These are phyloP conservation scores for Amia ocellicauda DNA, from an alignment of 2,113 vertebrate species.

Conservation along the genomic window DNA sequence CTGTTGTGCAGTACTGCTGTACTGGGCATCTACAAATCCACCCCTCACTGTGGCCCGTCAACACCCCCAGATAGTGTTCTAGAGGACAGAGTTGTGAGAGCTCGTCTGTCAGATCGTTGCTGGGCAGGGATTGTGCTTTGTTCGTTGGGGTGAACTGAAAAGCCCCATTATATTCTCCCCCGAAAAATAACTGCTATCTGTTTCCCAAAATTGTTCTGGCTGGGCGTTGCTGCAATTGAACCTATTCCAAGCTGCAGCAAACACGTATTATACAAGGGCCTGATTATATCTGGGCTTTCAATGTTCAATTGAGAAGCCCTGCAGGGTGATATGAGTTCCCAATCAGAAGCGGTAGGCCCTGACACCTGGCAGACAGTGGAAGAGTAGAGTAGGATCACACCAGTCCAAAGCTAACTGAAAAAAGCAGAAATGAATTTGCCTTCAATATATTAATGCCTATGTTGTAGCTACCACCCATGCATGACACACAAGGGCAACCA, in stretches of 20 bases:
- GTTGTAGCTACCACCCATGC: no score
- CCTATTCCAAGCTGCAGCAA: neutral
- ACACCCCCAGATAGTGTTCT: neutral
- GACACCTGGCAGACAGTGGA: conserved; percentile 3
- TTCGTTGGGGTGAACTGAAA: neutral
- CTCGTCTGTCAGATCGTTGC: neutral
- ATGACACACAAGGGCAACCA: no score
- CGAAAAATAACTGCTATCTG: neutral
- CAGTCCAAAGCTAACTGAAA: no score
- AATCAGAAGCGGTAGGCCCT: neutral
- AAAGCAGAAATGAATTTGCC: no score
- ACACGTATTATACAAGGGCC: neutral
- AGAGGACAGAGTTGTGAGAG: neutral
- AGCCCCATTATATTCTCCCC: neutral
- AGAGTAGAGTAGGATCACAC: neutral
- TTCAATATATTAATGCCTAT: no score
- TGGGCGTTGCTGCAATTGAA: neutral
- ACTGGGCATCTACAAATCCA: no score
- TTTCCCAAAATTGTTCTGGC: neutral
- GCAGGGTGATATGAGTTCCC: neutral
- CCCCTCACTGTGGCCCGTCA: no score
- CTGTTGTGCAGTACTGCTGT: no score
- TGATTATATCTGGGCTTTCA: neutral
- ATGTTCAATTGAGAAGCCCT: neutral
- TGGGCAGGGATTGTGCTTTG: conserved; percentile 1